Conservation (phyloP, 2,888 invertebrate genomes). For the Keiferia lycopersicella region DNA sequence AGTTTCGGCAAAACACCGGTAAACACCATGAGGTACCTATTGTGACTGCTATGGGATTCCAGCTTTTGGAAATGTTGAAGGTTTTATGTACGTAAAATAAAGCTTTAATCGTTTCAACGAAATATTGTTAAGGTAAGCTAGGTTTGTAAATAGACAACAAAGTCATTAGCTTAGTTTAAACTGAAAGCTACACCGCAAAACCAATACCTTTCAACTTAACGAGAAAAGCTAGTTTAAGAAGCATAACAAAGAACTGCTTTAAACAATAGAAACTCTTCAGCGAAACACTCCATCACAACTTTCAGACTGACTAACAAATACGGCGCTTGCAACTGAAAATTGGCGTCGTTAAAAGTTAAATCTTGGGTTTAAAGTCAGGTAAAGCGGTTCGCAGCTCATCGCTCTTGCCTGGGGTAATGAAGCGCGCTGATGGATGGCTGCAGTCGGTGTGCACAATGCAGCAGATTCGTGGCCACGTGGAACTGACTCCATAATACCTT, state of each 20-base stretch:
- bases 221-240: constrained; percentile 12
- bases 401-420: constrained; percentile 35
- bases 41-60: too few species aligned
- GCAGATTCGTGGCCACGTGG: constrained; percentile 13
- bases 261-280: constrained; percentile 11
- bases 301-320: constrained; percentile 21
- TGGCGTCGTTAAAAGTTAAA: constrained; percentile 25
- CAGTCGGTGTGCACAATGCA: constrained; percentile 32
- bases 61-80: too few species aligned
- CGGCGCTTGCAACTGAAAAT: constrained; percentile 16
- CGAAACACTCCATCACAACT: constrained; percentile 20
- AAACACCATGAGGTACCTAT: too few species aligned
- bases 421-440: constrained; percentile 42
- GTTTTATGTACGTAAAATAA: too few species aligned
- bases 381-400: constrained; percentile 33
- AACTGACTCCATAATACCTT: not conserved
- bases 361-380: constrained; percentile 24
- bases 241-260: constrained; percentile 27
- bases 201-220: not conserved
- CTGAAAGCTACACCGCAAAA: not conserved
- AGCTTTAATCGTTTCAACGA: too few species aligned
- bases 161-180: too few species aligned
- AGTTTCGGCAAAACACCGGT: too few species aligned
- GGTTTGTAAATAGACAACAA: too few species aligned
- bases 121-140: too few species aligned